Base-by-base conservation (phyloP, 2,113 vertebrate species). In the Oryzias melastigma region DNA sequence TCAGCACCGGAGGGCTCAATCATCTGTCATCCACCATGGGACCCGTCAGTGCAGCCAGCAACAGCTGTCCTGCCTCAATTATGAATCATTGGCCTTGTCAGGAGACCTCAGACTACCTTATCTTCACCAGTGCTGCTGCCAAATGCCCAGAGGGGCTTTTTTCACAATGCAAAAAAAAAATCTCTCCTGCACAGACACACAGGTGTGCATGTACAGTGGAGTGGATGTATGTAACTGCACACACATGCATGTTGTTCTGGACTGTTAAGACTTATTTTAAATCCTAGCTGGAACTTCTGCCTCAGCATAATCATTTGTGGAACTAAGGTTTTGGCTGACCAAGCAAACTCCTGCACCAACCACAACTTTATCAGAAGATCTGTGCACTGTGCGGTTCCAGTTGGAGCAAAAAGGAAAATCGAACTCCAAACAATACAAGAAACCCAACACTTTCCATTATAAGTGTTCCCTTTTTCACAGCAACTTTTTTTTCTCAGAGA, bases 41-140 rank as follows among this genome's bases (percentile, higher is more conserved):
- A 78, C 83, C 83, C 89, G 88, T 86, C 88, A 89, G 52, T 58
- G 62, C 79, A 80, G 78, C 82, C 81, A 74, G 85, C 81, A 87
- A 83, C 88, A 91, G 86, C 88, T 90, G 89, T 90, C 88, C 81
- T 74, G 71, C 83, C 81, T 89, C 87, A 89, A 82, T 88, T 84
- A 88, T 88, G 84, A 90, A 88, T 86, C 87, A 86, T 84, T 83
- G 84, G 78, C 82, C 73, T 79, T 87, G 88, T 87, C 87, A 85
- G 74, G 75, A 80, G 69, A 78, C 76, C 83, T 83, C 78, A 85
- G 68, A 73, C 73, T 78, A 56, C 68, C 85, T 85, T 82, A 88
- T 85, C 83, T 85, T 78, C 79, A 63, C 64, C 73, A 58, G 54
- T 62, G 74, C 78, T 78, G 65, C 78, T 84, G 81, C 63, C 74